Base-by-base conservation (phyloP, 2,888 invertebrate genomes). In the Chaetogeoica ovagalla region DNA sequence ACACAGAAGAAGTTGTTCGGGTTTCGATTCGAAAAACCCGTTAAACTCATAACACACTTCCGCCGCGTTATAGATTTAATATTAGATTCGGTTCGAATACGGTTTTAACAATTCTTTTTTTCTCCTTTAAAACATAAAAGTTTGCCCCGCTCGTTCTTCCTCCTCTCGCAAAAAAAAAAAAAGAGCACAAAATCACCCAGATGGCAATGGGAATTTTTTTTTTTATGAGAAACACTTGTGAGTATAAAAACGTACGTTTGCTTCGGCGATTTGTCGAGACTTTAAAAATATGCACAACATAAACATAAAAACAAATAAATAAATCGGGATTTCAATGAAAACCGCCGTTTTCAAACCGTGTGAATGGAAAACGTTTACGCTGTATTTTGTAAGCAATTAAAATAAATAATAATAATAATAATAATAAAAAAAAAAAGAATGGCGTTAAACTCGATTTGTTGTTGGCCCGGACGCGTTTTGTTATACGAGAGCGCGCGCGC, bases 321-420 rank as follows among this genome's bases (percentile, higher is more conserved):
- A n/a, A n/a, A n/a, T n/a, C n/a, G 57, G 39, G 57, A 65, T 68
- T 55, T 76, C 48, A 76, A 76, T 76, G 59, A 76, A 76, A 76
- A 76, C 30, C 59, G 48, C 68, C 1, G 30, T 30, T 30, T 30
- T 30, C 4, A 43, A n/a, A 11, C 48, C 75, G 66, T 59, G 59
- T 68, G 75, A 76, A 76, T 76, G 75, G 30, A 76, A 76, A 68
- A 59, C 75, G 59, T 76, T 76, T 76, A 76, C 75, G 48, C 59
- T n/a, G 30, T 30, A 30, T 30, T 30, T 59, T 30, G 48, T 59
- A 68, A 76, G 75, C 75, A 76, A 76, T 76, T 76, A 76, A 66
- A n/a, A 76, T 48, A 68, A 75, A 30, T 2, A 30, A 30, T n/a
- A n/a, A n/a, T n/a, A n/a, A n/a, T n/a, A n/a, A n/a, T n/a, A n/a